These are phyloP conservation scores for Diorhabda elongata DNA, from an alignment of 1,140 invertebrate species.

Conservation along the genomic window DNA sequence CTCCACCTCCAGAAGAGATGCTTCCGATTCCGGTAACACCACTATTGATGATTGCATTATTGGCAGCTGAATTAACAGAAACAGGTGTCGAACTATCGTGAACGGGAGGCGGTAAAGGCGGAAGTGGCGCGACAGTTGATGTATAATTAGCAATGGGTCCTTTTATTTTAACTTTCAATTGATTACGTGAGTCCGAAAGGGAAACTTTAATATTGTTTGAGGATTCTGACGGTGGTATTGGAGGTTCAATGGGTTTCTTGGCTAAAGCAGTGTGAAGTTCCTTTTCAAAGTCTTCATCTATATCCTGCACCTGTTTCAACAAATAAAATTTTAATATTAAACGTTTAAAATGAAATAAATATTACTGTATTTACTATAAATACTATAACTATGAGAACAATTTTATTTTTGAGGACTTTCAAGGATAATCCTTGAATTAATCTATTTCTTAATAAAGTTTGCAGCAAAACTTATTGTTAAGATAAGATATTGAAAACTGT, in stretches of 20 bases:
- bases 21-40: constrained; percentile 28
- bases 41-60: constrained; percentile 27
- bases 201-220: constrained; percentile 61
- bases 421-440: too few species aligned
- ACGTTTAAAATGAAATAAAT: too few species aligned
- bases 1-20: not conserved
- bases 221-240: constrained; percentile 49
- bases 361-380: too few species aligned
- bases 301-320: constrained; percentile 49
- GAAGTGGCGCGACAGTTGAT: constrained; percentile 51
- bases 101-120: constrained; percentile 50
- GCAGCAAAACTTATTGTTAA: too few species aligned
- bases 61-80: constrained; percentile 24
- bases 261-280: constrained; percentile 65
- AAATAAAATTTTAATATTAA: too few species aligned
- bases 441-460: too few species aligned
- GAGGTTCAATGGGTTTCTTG: constrained; percentile 51
- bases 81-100: constrained; percentile 25
- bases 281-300: constrained; percentile 76
- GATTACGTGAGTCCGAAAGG: constrained; percentile 71
- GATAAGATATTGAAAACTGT: too few species aligned
- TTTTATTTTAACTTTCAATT: constrained; percentile 86
- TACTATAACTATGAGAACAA: too few species aligned
- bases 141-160: constrained; percentile 79
- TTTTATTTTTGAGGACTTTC: too few species aligned